Percentiles rank a stretch among this genome's conserved stretches.
These are phyloP conservation scores for Reticulitermes lucifugus DNA, from an alignment of 2,888 invertebrate genomes.

Conservation along the genomic window DNA sequence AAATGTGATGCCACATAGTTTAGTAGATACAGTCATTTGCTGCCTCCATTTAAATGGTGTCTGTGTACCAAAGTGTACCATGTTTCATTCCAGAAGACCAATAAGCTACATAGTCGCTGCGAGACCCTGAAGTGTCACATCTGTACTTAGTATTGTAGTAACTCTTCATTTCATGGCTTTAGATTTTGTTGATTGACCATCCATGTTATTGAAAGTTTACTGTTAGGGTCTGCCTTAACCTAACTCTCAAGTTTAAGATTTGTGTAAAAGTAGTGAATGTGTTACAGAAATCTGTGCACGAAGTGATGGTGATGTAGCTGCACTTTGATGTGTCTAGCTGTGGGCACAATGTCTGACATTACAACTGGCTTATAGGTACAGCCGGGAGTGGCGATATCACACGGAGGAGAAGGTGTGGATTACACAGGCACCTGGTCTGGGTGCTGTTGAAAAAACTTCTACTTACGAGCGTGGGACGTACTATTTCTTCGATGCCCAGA, in stretches of 20 bases:
- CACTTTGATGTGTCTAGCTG: background rate
- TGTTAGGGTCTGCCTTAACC: too few relatives aligned
- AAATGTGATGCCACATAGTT: too few relatives aligned
- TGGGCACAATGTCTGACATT: background rate
- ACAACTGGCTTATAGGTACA: conserved; percentile 75
- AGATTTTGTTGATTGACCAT: too few relatives aligned
- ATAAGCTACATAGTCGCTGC: too few relatives aligned
- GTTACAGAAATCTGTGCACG: background rate
- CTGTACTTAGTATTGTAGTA: too few relatives aligned
- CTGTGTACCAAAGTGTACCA: too few relatives aligned
- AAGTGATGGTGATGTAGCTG: background rate
- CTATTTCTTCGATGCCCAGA: conserved; percentile 99
- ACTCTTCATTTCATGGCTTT: too few relatives aligned
- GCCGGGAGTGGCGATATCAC: conserved; percentile 99
- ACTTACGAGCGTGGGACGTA: conserved; percentile 99
- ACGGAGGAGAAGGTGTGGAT: conserved; percentile 99
- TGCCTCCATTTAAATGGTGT: too few relatives aligned
- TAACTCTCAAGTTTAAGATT: background rate
- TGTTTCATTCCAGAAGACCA: too few relatives aligned
- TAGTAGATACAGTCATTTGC: too few relatives aligned
- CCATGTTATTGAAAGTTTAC: too few relatives aligned
- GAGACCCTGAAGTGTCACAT: too few relatives aligned
- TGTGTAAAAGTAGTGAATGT: background rate
- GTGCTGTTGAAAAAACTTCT: conserved; percentile 93
- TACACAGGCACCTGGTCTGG: conserved; percentile 95